These are phyloP conservation scores for Nephrotoma guestfalica DNA, from an alignment of 2,888 invertebrate species.

Conservation along the genomic window DNA sequence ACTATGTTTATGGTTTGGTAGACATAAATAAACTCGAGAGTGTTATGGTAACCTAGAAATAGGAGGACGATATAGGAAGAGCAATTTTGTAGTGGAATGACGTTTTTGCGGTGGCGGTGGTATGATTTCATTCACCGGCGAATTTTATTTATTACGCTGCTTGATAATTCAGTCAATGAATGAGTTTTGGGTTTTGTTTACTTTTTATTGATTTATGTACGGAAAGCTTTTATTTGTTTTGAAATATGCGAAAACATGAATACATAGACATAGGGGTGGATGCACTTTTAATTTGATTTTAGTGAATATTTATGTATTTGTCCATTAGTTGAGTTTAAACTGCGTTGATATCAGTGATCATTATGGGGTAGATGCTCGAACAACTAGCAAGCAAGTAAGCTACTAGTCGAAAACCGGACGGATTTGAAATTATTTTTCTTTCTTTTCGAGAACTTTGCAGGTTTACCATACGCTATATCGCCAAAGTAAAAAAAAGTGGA, in stretches of 20 bases:
- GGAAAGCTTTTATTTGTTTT: not conserved
- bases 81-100: constrained; percentile 14
- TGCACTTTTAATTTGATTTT: not conserved
- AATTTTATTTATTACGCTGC: not conserved
- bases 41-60: not conserved
- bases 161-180: not conserved
- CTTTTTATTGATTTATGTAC: not conserved
- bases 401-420: too few species aligned
- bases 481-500: too few species aligned
- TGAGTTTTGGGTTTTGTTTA: not conserved
- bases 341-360: too few species aligned
- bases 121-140: constrained; percentile 13
- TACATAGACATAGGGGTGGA: not conserved
- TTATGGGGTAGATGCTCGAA: too few species aligned
- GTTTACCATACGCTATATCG: too few species aligned
- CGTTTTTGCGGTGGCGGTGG: constrained; percentile 12
- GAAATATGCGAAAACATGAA: not conserved
- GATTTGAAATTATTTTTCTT: too few species aligned
- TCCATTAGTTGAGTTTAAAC: too few species aligned
- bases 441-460: too few species aligned
- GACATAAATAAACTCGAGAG: not conserved
- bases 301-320: too few species aligned
- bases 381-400: too few species aligned
- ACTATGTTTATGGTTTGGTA: not conserved
- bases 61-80: not conserved